Base-by-base conservation (phyloP, 2,797 vertebrate genomes). In the Sebastes taczanowskii region DNA sequence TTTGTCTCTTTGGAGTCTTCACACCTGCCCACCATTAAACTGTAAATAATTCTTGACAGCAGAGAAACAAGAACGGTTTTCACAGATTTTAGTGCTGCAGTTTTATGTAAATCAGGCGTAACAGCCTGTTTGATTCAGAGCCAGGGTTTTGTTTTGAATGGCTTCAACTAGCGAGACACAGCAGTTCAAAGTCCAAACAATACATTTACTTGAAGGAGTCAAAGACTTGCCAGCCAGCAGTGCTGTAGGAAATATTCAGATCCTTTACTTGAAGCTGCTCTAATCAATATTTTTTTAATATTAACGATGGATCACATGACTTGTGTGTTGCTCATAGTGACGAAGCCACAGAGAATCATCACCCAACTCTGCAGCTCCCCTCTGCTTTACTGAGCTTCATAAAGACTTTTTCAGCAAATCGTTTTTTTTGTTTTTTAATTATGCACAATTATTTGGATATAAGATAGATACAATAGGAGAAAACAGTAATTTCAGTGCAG, bases 131-230 rank as follows among this genome's bases (percentile, higher is more conserved):
- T 49, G 46, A 83, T 62, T 35, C 16, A 58, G 55, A 70, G 16
- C 23, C 69, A 70, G n/a, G 4, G 16, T 73, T 75, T 64, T 75
- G 53, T 64, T 80, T 77, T 62, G 22, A 27, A 64, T 68, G 58
- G 32, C 58, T 63, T 35, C 46, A 56, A 11, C 27, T 7, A 8
- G 59, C 11, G 11, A 74, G 62, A 49, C 49, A 29, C 10, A 60
- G 32, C 65, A 29, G 38, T 29, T 42, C 29, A 69, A 73, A 63
- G 38, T 59, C 29, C 30, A 38, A 62, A 72, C 49, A 49, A 11
- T 9, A 20, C 25, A 32, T 70, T 55, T 65, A 71, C 38, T 30
- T 7, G 27, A 76, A 4, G 6, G 13, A 34, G 23, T 30, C 20
- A 71, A 7, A 53, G 18, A 34, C 16, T 2, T 11, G 42, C 11